A percentile compares a stretch with the other conserved stretches of the same genome.
These are phyloP conservation scores for Leptobrachium ailaonicum DNA, from an alignment of 2,113 vertebrate genomes.

Conservation along the genomic window DNA sequence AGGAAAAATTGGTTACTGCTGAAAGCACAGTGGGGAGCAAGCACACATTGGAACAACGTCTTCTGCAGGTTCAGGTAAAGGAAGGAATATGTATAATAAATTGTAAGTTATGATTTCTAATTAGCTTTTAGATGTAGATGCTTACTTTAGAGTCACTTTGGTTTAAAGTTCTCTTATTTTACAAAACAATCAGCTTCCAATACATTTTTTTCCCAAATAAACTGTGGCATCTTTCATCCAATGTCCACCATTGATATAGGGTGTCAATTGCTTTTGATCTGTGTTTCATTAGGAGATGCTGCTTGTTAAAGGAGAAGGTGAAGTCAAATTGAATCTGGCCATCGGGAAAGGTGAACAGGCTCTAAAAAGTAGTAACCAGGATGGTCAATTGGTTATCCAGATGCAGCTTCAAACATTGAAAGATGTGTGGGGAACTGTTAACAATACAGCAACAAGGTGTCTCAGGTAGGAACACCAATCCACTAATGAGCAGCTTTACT, in stretches of 20 bases:
- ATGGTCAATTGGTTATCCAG: constrained; percentile 82
- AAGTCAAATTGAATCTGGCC: constrained; percentile 93
- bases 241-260: not conserved
- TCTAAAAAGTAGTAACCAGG: constrained; percentile 73
- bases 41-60: constrained; percentile 75
- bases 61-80: constrained; percentile 84
- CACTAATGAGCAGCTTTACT: not conserved
- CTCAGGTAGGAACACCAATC: constrained; percentile 77
- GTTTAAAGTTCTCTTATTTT: too few species aligned
- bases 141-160: too few species aligned
- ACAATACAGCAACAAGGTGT: constrained; percentile 77
- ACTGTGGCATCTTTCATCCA: too few species aligned
- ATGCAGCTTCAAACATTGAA: constrained; percentile 81
- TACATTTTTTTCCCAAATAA: too few species aligned
- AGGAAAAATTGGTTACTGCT: constrained; percentile 75
- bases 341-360: constrained; percentile 91
- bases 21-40: constrained; percentile 85
- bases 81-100: too few species aligned
- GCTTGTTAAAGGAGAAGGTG: constrained; percentile 93
- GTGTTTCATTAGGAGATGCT: constrained; percentile 82
- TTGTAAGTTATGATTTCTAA: too few species aligned
- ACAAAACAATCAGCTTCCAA: too few species aligned
- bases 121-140: too few species aligned
- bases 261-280: not conserved
- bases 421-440: constrained; percentile 80